Base-by-base conservation (phyloP, 2,888 invertebrate species). In the Cataglyphis livida region DNA sequence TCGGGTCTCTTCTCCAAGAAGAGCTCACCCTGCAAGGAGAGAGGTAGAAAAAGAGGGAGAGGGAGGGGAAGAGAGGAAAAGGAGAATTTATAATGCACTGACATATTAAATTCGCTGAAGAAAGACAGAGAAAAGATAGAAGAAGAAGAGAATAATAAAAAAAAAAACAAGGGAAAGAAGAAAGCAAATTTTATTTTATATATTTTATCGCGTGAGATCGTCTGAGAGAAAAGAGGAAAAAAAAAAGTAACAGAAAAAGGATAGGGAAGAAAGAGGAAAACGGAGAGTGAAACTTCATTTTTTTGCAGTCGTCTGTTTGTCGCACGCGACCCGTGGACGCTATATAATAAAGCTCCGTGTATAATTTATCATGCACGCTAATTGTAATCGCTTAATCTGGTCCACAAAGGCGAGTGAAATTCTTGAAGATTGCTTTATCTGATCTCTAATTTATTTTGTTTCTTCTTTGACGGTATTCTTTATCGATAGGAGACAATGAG, bases 361-460 rank as follows among this genome's bases (percentile, higher is more conserved):
- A n/a, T 65, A 65, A 38, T 51, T 65, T 21, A 21, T 64, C 38
- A 21, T 12, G 38, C 35, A 38, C n/a, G 12, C 38, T 62, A 64
- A 38, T 64, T 64, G 5, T 48, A 65, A 65, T 25, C 15, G 25
- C 38, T 59, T 12, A 9, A 74, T 61, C 6, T 18, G 15, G 18
- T 61, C 18, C 15, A 61, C 35, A 21, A 21, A 21, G 21, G 21
- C 21, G 21, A 21, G 38, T 28, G 57, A 25, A 7, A 25, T 54
- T 38, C 9, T 18, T 7, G n/a, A 62, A n/a, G 32, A 35, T 21
- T 21, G 3, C n/a, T n/a, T 7, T 51, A 15, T 66, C 21, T 76
- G 38, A 76, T 66, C n/a, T 76, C 66, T n/a, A 66, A 3, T 65
- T 65, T 12, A 38, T 25, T 38, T 66, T 9, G 25, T 9, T 65